Base-by-base conservation (phyloP, 2,797 vertebrate genomes). In the Anguilla pacifica region DNA sequence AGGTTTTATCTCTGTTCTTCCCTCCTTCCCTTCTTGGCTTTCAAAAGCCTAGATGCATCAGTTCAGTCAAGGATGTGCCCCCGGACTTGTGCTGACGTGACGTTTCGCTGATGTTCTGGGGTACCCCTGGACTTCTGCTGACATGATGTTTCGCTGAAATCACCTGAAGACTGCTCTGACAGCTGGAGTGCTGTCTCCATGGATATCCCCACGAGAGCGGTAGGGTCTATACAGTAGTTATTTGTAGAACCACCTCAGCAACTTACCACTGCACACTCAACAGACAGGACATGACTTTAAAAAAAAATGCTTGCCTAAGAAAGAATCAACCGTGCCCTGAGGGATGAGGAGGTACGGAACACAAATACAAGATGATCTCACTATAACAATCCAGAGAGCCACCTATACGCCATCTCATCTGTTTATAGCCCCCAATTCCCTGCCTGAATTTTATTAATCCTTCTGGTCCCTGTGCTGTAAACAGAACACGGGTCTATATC, bases 1-100 rank as follows among this genome's bases (percentile, higher is more conserved):
- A 77, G 19, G 5, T 77, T n/a, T 28, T 11, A 22, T 51, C 46
- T 53, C 25, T n/a, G 2, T 83, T n/a, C 57, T 19, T 67, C 31
- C 1, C 19, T 19, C 46, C 86, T 46, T 88, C 59, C 11, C 35
- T 85, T 79, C 67, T 28, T 88, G 39, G 46, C 77, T 74, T 31
- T 19, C 87, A 53, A 17, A 84, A 49, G 82, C 85, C 35, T 17
- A 28, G n/a, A 87, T n/a, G 74, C 25, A 51, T 87, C 82, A 31
- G 51, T 84, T 84, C 46, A 4, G 11, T 53, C 82, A 35, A 61
- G 25, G 57, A n/a, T 57, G 13, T 57, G 15, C 55, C 55, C 13
- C 15, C 0, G 55, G 55, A 57, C 55, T 15, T 35, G 46, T 19
- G 81, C 57, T 17, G 2, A 55, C 22, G 9, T 86, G 31, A 25